These are phyloP conservation scores for Sebastes kiyomatsui DNA, from an alignment of 2,797 vertebrate species.

Conservation along the genomic window DNA sequence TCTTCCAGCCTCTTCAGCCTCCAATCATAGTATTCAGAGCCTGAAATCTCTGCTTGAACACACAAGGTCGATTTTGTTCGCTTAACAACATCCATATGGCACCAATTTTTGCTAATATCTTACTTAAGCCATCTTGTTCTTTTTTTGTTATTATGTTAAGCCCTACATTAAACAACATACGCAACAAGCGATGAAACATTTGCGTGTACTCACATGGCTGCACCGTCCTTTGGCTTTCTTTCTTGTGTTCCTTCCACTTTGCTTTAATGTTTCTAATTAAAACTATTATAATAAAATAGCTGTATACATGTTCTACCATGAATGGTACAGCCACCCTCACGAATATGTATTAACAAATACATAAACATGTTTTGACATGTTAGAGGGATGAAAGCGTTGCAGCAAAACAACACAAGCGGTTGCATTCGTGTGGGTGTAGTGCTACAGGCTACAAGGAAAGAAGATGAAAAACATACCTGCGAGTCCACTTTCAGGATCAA, in stretches of 20 bases:
- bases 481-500: not conserved
- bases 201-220: not conserved
- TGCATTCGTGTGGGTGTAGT: not conserved
- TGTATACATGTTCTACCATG: not conserved
- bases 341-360: not conserved
- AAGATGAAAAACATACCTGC: not conserved
- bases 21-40: not conserved
- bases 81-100: constrained; percentile 33
- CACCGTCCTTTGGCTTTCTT: not conserved
- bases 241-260: not conserved
- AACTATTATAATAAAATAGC: not conserved
- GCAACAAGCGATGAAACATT: not conserved
- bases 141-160: not conserved
- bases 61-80: not conserved
- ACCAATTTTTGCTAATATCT: not conserved
- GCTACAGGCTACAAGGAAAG: not conserved
- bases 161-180: not conserved
- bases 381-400: not conserved
- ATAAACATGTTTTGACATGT: not conserved
- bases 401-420: not conserved
- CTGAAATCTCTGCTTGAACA: not conserved
- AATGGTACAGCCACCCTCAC: not conserved
- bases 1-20: not conserved
- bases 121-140: not conserved
- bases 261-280: not conserved